Base-by-base conservation (phyloP, 2,113 vertebrate species). In the Entomyzon cyanotis region DNA sequence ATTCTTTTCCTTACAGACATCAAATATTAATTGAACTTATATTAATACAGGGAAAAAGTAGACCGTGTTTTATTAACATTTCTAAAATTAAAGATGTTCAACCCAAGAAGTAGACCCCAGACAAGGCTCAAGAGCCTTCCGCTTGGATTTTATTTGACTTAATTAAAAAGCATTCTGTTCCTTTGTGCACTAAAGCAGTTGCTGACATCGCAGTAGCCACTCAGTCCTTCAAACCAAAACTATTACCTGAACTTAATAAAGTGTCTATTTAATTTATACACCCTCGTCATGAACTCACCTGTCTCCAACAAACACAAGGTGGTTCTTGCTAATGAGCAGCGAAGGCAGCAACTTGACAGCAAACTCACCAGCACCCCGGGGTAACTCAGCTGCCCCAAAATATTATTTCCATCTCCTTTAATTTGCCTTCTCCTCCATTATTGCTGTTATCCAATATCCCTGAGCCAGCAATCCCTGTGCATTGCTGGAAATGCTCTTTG, bases 241-340 rank as follows among this genome's bases (percentile, higher is more conserved):
- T 96, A 95, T 96, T 94, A 93, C 94, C 94, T 96, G 95, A 92
- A 92, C 92, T 93, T 96, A 97, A 96, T 95, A 94, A 97, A 95
- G 90, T 89, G 80, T 93, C 93, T 78, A 7, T 91, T 96, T 93
- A 96, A 96, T 96, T 96, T 93, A 95, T 60, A 89, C 64, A 90
- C 58, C 93, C 58, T 85, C 59, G 8, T 71, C 59, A 9, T 71
- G 77, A 92, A 73, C 95, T 87, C 94, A 96, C 95, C 96, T 96
- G 95, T 82, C 90, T 92, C 88, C 73, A 71, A 44, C 56, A 60
- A 78, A 81, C 76, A 68, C 52, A 41, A 68, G 5, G 13, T 15
- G 37, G 52, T 5, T 10, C 67, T 80, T 82, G 49, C 77, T 93
- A 93, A 90, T 2, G 52, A 49, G 75, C 42, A 63, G 49, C 1